Conservation (phyloP, 2,113 vertebrate species). For the Euleptes europaea region DNA sequence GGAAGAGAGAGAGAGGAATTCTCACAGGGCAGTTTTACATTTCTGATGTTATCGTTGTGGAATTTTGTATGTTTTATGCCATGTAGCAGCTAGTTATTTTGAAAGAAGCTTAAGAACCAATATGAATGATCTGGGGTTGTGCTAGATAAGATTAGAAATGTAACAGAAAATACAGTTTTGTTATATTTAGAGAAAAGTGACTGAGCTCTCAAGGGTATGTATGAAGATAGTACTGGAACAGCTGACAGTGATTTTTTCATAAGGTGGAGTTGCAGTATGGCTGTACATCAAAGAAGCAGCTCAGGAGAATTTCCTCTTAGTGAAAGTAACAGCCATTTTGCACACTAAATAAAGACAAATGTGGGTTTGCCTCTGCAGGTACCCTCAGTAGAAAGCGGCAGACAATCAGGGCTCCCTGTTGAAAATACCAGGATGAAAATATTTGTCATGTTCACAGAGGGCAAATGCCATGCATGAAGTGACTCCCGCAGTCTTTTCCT, state of each 20-base stretch:
- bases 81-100: not conserved
- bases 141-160: not conserved
- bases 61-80: too few relatives aligned
- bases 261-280: not conserved
- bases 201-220: not conserved
- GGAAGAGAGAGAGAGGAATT: too few relatives aligned
- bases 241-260: constrained; percentile 14
- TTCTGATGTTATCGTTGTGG: too few relatives aligned
- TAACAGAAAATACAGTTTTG: not conserved
- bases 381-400: too few relatives aligned
- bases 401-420: too few relatives aligned
- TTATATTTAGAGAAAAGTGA: not conserved
- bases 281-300: not conserved
- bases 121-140: not conserved
- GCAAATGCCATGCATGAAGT: too few relatives aligned
- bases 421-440: too few relatives aligned
- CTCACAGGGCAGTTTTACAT: too few relatives aligned
- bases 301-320: accelerated
- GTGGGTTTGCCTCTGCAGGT: too few relatives aligned
- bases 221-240: constrained; percentile 13
- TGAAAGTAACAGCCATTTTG: not conserved
- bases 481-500: too few relatives aligned
- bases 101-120: not conserved
- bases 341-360: too few relatives aligned
- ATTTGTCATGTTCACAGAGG: too few relatives aligned